Base-by-base conservation (phyloP, 2,888 invertebrate species). In the Cremastobaeus sp. region DNA sequence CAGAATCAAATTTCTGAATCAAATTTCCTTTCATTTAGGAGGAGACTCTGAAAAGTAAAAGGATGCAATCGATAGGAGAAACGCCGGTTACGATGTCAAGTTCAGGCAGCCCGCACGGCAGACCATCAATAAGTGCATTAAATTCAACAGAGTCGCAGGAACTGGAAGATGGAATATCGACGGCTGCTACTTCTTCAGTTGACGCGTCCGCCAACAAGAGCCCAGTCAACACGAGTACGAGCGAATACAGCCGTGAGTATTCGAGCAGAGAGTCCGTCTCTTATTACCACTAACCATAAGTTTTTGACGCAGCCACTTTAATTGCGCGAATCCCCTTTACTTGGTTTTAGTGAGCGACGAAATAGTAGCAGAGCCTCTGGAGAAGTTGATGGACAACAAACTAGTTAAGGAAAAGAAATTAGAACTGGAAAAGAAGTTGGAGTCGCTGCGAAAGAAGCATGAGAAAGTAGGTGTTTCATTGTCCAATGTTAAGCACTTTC, bases 401-500 rank as follows among this genome's bases (percentile, higher is more conserved):
- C 85, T 92, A 35, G 95, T 96, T 9, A 92, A 92, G 59, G 96
- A 97, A 81, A 95, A 96, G 83, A 91, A 93, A 37, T 83, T 91
- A 0, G 97, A 97, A 86, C 88, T 97, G 77, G 95, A 96, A 59
- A 95, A 96, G 84, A 97, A 97, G 84, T 87, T 98, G 60, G 96
- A 97, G 80, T 90, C 92, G 20, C 85, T 97, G 65, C 90, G 93
- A 55, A 93, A 95, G 83, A 96, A 95, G 80, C 93, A 94, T 82
- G 95, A 95, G 78, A 95, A 95, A 88, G 90, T 78, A 71, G 17
- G 34, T 47, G 12, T 21, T 15, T 37, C 18, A 47, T 59, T 41
- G 12, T 52, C 14, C 6, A 0, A 12, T 35, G 12, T 59, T 32
- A 35, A 43, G 0, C 20, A 11, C 4, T 21, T 41, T 30, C 25